A percentile compares a stretch with the other conserved stretches of the same genome.
Conservation (phyloP, 2,888 invertebrate species). For the Drosophila nigricruria region DNA sequence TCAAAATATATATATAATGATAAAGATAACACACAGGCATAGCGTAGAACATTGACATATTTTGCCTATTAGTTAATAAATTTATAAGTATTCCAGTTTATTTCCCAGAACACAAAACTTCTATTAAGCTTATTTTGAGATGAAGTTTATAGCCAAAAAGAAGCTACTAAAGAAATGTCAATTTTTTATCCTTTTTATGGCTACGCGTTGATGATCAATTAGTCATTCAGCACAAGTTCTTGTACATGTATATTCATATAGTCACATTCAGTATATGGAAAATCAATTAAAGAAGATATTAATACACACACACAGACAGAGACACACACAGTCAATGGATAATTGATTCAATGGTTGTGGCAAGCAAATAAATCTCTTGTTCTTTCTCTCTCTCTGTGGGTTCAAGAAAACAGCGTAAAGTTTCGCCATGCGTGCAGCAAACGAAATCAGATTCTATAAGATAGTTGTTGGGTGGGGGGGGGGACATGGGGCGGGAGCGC, state of each 20-base stretch:
- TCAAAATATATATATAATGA: too few species aligned
- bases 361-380: constrained; percentile 62
- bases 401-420: constrained; percentile 14
- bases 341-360: constrained; percentile 13
- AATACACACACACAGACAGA: constrained; percentile 11
- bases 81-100: too few species aligned
- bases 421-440: constrained; percentile 37
- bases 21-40: too few species aligned
- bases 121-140: too few species aligned
- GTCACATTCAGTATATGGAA: constrained; percentile 22
- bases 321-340: constrained; percentile 13
- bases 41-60: too few species aligned
- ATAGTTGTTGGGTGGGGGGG: constrained; percentile 6
- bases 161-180: not conserved
- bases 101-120: too few species aligned
- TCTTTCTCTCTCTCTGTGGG: constrained; percentile 5
- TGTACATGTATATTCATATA: not conserved
- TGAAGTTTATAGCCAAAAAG: not conserved
- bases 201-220: not conserved
- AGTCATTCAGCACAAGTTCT: not conserved
- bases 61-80: too few species aligned
- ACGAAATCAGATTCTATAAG: constrained; percentile 61
- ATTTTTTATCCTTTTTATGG: not conserved
- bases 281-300: constrained; percentile 46
- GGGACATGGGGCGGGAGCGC: not conserved